Conservation (phyloP, 64 coral and sea anemone species). For the Montipora capricornis region DNA sequence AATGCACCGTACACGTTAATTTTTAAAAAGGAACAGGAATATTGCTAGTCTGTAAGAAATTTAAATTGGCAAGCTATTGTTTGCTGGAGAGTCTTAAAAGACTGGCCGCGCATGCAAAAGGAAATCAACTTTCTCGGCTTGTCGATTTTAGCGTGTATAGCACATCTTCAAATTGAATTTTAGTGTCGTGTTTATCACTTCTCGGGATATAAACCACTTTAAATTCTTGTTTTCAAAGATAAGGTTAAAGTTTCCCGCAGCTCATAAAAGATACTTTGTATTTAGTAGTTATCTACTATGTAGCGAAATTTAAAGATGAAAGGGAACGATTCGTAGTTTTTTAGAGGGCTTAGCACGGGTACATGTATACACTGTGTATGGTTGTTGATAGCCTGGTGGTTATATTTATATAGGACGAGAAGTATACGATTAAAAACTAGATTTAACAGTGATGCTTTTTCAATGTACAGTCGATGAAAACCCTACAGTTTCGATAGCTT, state of each 20-base stretch:
- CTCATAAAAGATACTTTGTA: neutral
- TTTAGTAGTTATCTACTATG: neutral
- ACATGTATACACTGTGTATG: too few species aligned
- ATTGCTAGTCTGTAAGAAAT: constrained; percentile 16
- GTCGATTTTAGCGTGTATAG: neutral
- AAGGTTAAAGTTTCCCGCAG: neutral
- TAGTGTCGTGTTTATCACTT: neutral
- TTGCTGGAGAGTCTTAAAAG: neutral
- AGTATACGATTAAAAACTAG: too few species aligned
- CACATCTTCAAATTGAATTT: neutral
- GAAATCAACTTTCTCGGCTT: neutral
- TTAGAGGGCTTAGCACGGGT: too few species aligned
- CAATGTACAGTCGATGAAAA: too few species aligned
- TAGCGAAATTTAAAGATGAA: too few species aligned
- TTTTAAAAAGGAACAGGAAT: neutral
- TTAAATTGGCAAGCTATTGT: neutral
- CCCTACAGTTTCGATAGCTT: too few species aligned
- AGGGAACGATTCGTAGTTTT: too few species aligned
- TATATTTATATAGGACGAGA: too few species aligned
- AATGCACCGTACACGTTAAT: neutral
- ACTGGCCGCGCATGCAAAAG: neutral
- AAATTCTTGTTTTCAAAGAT: neutral
- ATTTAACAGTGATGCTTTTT: too few species aligned
- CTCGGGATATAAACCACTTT: neutral
- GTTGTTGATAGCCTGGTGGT: too few species aligned